These are phyloP conservation scores for Eurois occulta DNA, from an alignment of 2,888 invertebrate genomes.

Conservation along the genomic window DNA sequence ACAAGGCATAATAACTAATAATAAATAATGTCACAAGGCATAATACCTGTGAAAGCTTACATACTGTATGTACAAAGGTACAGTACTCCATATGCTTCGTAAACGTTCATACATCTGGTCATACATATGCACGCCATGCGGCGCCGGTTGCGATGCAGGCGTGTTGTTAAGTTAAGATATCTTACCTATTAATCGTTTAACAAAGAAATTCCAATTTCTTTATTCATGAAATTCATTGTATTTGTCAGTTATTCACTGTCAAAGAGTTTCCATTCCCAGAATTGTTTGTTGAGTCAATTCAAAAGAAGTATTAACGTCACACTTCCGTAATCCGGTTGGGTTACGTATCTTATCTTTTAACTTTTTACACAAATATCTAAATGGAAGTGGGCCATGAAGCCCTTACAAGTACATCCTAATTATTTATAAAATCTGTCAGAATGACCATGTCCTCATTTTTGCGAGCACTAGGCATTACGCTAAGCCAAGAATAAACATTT, in stretches of 20 bases:
- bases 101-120: too few relatives aligned
- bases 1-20: too few relatives aligned
- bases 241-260: constrained; percentile 16
- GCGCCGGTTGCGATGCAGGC: too few relatives aligned
- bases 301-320: constrained; percentile 8
- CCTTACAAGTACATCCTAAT: background rate
- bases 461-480: background rate
- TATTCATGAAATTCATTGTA: constrained; percentile 9
- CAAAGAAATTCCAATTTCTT: background rate
- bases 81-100: background rate
- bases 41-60: too few relatives aligned
- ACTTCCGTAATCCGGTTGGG: constrained; percentile 44
- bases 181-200: background rate
- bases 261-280: constrained; percentile 22
- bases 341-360: constrained; percentile 12
- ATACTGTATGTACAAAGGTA: too few relatives aligned
- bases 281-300: constrained; percentile 37
- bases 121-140: too few relatives aligned
- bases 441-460: background rate
- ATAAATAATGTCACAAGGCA: too few relatives aligned
- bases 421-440: background rate
- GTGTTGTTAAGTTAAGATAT: background rate
- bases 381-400: constrained; percentile 14
- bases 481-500: background rate
- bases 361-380: constrained; percentile 6